phyloP scores from a whole-genome alignment of 2,797 vertebrate genomes.

The Betta splendens region DNA sequence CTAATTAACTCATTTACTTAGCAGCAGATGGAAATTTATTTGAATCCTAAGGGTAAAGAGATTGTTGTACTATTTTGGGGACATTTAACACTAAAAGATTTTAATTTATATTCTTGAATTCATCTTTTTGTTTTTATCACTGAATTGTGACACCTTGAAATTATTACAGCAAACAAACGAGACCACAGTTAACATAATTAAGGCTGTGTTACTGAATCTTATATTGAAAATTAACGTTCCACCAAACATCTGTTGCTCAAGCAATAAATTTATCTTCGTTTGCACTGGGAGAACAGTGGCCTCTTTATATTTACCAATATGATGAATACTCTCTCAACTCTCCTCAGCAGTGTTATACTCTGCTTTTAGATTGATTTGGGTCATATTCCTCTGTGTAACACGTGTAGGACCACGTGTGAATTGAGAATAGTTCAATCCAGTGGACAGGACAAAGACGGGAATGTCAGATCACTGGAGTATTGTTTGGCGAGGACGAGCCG shows the following conservation, averaged over 20 bases:
- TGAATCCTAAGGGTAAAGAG: neutral
- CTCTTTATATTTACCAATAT: neutral
- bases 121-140: neutral
- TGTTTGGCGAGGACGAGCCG: slow-evolving; percentile 33
- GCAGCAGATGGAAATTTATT: neutral
- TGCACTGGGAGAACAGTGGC: neutral
- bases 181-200: neutral
- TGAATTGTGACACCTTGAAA: slow-evolving; percentile 2
- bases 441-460: neutral
- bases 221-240: neutral
- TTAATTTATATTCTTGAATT: too few relatives aligned
- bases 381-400: neutral
- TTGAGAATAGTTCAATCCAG: neutral
- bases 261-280: neutral
- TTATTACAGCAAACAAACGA: neutral
- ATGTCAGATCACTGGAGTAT: slow-evolving; percentile 12
- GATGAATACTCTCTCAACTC: neutral
- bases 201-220: neutral
- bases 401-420: slow-evolving; percentile 20
- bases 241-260: neutral
- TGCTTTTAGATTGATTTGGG: slow-evolving; percentile 1
- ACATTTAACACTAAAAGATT: too few relatives aligned
- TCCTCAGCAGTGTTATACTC: neutral
- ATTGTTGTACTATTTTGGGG: neutral
- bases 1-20: neutral